Evolutionary conservation across 2,797 vertebrate species (phyloP), one percentile per base, ranked within the genome.

Genomic region (Pantherophis vulpinus): DNA sequence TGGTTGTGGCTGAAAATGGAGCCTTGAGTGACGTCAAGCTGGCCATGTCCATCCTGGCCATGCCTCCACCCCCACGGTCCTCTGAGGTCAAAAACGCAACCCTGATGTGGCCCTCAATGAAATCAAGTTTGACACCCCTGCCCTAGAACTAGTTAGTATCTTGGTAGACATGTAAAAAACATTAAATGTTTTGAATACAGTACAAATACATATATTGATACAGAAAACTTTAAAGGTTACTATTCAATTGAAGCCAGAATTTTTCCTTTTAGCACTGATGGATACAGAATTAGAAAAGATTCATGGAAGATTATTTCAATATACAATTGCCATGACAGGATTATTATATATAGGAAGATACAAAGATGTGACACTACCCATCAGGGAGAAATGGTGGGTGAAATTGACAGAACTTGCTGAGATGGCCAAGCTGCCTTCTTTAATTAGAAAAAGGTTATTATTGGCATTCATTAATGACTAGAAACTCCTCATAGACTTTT

Each of bases 41-140:
- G 60, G 23, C 60, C 60, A 61, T 61, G 60, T 9, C 60, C 23
- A 61, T 61, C 23, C 8, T 61, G 60, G 60, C 25, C 23, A 27
- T 7, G 2, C 2, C 60, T 2, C 60, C 2, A 42, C 60, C 8
- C 9, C 60, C 23, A 10, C 0, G 0, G 23, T 23, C 9, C 25
- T 7, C 2, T 9, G 3, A 61, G 23, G 25, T 61, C 8, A 61
- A 61, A 61, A 61, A 61, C 9, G 0, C 25, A 10, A 25, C 2
- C 60, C 23, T 60, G 59, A 60, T 60, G 23, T 60, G 59, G 23
- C 59, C 20, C 60, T 61, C 60, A 61, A 61, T 25, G 60, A 27
- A 61, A 61, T 61, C 9, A 3, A 61, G 25, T 61, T 27, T 10
- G 9, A 61, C 2, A 25, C 2, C 23, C 9, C 12, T 66, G 5